A percentile compares a stretch with the other conserved stretches of the same genome.
Evolutionary conservation across 2,797 vertebrate genomes (phyloP).

Genomic region (Microctenopoma lineatum): DNA sequence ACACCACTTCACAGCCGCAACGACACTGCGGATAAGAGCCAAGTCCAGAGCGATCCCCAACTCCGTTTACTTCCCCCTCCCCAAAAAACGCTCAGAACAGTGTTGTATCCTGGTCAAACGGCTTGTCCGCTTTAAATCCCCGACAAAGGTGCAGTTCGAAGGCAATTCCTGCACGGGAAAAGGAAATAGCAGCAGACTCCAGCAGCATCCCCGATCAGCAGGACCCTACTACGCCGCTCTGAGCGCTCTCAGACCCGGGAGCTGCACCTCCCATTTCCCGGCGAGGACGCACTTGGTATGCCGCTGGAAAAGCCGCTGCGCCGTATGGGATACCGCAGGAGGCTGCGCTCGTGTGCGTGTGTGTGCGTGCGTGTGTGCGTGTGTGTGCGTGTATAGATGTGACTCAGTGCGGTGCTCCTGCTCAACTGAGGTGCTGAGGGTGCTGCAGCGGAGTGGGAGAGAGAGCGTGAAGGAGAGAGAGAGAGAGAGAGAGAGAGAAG

Average conservation of each 20-base stretch:
- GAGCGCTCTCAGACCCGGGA: conserved; percentile 73
- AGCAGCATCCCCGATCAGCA: conserved; percentile 75
- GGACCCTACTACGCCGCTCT: conserved; percentile 72
- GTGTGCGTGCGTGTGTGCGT: conserved; percentile 32
- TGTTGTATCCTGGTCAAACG: conserved; percentile 74
- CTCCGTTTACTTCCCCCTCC: conserved; percentile 73
- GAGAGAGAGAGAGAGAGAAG: conserved; percentile 4
- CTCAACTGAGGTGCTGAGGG: conserved; percentile 76
- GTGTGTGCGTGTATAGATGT: conserved; percentile 71
- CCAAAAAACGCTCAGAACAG: conserved; percentile 67
- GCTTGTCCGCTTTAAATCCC: conserved; percentile 78
- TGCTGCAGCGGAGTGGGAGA: conserved; percentile 75
- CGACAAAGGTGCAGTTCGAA: conserved; percentile 51
- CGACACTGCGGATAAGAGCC: conserved; percentile 93
- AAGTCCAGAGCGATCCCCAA: conserved; percentile 81
- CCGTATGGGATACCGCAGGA: conserved; percentile 82
- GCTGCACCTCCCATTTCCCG: conserved; percentile 78
- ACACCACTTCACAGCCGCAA: conserved; percentile 89
- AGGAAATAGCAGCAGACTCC: conserved; percentile 72
- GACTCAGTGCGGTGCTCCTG: conserved; percentile 81
- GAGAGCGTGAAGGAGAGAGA: conserved; percentile 45
- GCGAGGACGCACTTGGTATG: conserved; percentile 75
- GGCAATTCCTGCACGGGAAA: conserved; percentile 66
- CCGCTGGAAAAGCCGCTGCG: conserved; percentile 74
- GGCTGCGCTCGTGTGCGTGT: conserved; percentile 65